Percentiles rank a stretch among this genome's conserved stretches.
These are phyloP conservation scores for Peromyscus melanophrys DNA, from an alignment of 2,797 vertebrate species.

Conservation along the genomic window DNA sequence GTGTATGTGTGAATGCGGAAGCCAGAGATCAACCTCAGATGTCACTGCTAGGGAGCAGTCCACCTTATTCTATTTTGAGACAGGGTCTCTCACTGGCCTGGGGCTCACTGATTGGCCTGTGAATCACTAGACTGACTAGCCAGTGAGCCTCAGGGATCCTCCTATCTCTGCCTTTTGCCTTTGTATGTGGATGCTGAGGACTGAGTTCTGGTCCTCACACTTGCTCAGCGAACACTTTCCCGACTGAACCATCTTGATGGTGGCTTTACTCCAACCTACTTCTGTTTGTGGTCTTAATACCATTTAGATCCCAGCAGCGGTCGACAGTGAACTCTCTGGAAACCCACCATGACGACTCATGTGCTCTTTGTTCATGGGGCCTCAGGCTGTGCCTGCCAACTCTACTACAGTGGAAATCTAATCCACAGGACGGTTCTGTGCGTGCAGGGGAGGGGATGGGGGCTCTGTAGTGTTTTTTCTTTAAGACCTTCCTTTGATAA, in stretches of 20 bases:
- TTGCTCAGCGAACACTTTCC: background rate
- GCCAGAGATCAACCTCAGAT: background rate
- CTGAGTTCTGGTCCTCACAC: background rate
- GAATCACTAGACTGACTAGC: background rate
- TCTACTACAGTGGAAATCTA: background rate
- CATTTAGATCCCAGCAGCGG: background rate
- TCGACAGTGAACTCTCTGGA: background rate
- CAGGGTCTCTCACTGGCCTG: background rate
- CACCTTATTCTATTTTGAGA: background rate
- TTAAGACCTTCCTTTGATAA: background rate
- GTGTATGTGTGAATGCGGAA: background rate
- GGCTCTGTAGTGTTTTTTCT: background rate
- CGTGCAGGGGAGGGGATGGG: background rate
- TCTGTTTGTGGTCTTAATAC: background rate
- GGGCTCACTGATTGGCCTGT: background rate
- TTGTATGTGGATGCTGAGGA: background rate
- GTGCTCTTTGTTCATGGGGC: background rate
- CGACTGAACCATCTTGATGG: fast-evolving
- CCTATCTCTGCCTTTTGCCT: background rate
- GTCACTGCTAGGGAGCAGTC: background rate
- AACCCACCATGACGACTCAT: background rate
- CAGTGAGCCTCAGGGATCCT: background rate
- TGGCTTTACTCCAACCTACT: background rate
- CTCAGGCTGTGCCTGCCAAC: background rate
- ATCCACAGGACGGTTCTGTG: background rate